A percentile compares a stretch with the other conserved stretches of the same genome.
Conservation (phyloP, 2,888 invertebrate species). For the Pyrgus malvae region DNA sequence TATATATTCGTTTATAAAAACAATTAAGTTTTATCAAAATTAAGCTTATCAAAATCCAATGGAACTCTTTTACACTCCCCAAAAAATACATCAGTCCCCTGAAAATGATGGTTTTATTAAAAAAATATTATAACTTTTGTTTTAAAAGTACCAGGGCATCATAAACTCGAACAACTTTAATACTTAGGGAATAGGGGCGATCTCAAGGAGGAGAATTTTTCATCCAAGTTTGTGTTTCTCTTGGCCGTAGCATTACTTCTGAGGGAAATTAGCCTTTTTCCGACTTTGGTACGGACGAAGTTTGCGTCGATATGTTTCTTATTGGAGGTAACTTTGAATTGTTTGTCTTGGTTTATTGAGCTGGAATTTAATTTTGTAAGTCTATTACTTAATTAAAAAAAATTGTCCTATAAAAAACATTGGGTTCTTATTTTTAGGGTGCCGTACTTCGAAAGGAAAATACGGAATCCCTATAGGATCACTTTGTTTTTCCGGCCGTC, state of each 20-base stretch:
- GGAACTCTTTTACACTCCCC: too few species aligned
- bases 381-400: too few species aligned
- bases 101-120: too few species aligned
- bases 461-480: too few species aligned
- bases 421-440: too few species aligned
- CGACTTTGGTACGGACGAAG: constrained; percentile 27
- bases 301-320: constrained; percentile 45
- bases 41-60: not conserved
- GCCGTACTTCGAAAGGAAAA: too few species aligned
- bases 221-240: constrained; percentile 49
- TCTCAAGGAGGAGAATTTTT: constrained; percentile 37
- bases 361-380: too few species aligned
- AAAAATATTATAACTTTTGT: not conserved
- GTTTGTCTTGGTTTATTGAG: too few species aligned
- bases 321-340: constrained; percentile 22
- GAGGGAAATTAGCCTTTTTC: constrained; percentile 41
- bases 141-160: not conserved
- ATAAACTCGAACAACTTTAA: not conserved
- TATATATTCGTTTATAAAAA: too few species aligned
- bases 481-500: too few species aligned
- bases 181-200: constrained; percentile 13
- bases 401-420: too few species aligned
- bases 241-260: constrained; percentile 46
- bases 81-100: not conserved
- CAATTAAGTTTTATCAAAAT: too few species aligned